Base-by-base conservation (phyloP, 64 coral and sea anemone species). In the Hydrozoanthus tunicans region DNA sequence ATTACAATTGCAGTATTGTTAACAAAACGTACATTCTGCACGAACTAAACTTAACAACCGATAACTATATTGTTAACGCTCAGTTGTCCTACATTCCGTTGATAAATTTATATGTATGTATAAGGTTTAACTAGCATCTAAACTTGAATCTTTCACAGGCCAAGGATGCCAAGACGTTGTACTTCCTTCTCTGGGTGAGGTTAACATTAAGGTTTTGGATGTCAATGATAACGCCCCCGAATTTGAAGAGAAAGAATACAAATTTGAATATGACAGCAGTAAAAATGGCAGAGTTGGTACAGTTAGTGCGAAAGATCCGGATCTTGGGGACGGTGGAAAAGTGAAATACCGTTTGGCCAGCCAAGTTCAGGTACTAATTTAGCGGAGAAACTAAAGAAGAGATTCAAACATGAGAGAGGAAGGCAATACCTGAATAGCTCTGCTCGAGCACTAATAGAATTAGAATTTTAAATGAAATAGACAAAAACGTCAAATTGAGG, bases 221-320 rank as follows among this genome's bases (percentile, higher is more conserved):
- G 83, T 94, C 3, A 97, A 97, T 71, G 95, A 97, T 14, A 97
- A 94, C 53, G 62, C 95, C 0, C 95, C 95, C 9, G 75, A 80
- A n/a, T 97, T 97, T 17, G 4, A n/a, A 0, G 3, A 69, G 14
- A 11, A 64, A 1, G 7, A 60, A 4, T 97, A 97, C 17, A 56
- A 83, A 6, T 97, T 62, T 82, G 14, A 15, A 14, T 93, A 94
- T 51, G 24, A 9, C 25, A 70, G 70, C 62, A 59, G 77, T 62
- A 75, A 43, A 4, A 93, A 51, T 51, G 82, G 53, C 14, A 54
- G 72, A 15, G 79, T 96, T 15, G 78, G 78, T n/a, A 66, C 27
- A 27, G 76, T 96, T n/a, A 24, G 56, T 32, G 95, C 95, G 64
- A 85, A 59, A 17, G 95, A 96, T 78, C 52, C 27, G 12, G 95